These are phyloP conservation scores for Campoletis sonorensis DNA, from an alignment of 1,140 invertebrate genomes.

Conservation along the genomic window DNA sequence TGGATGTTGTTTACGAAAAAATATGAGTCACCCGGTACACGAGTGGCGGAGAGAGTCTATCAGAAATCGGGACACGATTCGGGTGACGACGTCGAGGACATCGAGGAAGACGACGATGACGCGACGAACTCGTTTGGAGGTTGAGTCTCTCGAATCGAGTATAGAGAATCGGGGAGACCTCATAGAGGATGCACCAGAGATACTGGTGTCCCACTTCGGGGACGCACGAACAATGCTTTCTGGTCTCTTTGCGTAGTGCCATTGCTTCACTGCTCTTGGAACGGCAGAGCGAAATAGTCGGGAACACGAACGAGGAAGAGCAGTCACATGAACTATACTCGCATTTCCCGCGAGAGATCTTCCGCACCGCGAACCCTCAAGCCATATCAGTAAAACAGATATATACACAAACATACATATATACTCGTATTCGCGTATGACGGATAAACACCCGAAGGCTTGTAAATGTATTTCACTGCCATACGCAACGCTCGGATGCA, in stretches of 20 bases:
- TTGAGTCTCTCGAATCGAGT: neutral
- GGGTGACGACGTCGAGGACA: no score
- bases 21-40: no score
- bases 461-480: no score
- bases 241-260: neutral
- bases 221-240: constrained; percentile 1
- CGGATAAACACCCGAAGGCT: no score
- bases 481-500: no score
- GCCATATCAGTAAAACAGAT: neutral
- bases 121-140: neutral
- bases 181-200: constrained; percentile 2
- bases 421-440: no score
- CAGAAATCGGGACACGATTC: neutral
- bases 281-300: neutral
- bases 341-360: constrained; percentile 24
- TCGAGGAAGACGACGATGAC: no score
- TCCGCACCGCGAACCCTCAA: neutral
- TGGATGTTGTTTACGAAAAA: no score
- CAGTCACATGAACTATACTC: neutral
- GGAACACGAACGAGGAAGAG: neutral
- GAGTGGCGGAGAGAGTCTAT: neutral
- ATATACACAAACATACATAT: no score
- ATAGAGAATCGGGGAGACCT: neutral
- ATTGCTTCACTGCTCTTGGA: neutral
- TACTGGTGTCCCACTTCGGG: neutral